Evolutionary conservation across 2,113 vertebrate genomes (phyloP).

Genomic region (Poeciliopsis turrubarensis): DNA sequence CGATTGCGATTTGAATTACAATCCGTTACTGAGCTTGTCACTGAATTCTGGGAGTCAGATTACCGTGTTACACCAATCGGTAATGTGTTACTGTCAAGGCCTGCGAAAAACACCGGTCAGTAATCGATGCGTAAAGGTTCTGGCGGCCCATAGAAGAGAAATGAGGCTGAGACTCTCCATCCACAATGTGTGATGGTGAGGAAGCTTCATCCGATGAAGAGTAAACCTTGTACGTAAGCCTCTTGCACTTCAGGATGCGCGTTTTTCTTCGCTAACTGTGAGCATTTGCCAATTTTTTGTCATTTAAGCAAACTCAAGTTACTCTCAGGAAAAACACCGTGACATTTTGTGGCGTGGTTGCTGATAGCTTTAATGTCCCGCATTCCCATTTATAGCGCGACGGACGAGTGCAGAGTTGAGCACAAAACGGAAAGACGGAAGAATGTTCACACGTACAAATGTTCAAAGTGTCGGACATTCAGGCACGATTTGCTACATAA

Average conservation of each 20-base stretch:
- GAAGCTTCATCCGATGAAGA: neutral
- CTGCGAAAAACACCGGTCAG: neutral
- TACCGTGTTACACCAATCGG: neutral
- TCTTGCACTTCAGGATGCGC: neutral
- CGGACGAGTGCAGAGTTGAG: too few relatives aligned
- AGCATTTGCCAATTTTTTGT: neutral
- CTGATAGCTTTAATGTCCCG: too few relatives aligned
- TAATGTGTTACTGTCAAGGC: slow-evolving; percentile 4
- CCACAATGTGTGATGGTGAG: neutral
- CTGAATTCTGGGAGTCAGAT: neutral
- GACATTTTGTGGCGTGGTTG: too few relatives aligned
- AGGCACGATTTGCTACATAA: too few relatives aligned
- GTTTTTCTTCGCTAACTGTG: neutral
- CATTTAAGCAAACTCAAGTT: neutral
- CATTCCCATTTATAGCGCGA: too few relatives aligned
- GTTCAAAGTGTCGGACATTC: too few relatives aligned
- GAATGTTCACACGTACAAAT: too few relatives aligned
- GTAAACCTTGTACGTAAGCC: neutral
- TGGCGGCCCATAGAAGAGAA: neutral
- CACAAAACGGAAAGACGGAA: too few relatives aligned
- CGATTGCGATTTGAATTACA: neutral
- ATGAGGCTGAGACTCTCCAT: neutral
- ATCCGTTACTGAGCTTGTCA: neutral
- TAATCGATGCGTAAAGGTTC: neutral
- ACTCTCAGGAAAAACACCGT: too few relatives aligned